These are phyloP conservation scores for Cecidostiba fungosa DNA, from an alignment of 2,888 invertebrate species.

Conservation along the genomic window DNA sequence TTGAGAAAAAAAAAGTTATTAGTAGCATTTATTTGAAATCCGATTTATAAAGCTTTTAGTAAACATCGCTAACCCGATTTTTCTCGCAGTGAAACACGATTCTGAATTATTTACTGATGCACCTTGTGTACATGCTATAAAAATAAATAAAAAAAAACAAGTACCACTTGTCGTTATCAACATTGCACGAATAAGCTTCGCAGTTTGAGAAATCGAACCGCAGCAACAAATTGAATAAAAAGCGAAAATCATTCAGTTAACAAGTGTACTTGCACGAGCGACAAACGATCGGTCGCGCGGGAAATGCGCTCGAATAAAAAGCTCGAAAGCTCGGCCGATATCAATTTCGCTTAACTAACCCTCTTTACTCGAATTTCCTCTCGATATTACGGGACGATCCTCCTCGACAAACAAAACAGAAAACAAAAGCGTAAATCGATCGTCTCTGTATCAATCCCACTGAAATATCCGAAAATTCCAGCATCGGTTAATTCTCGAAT, in stretches of 20 bases:
- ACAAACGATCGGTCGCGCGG: not conserved
- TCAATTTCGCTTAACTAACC: conserved; percentile 29
- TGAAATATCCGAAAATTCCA: conserved; percentile 49
- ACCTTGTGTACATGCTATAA: not conserved
- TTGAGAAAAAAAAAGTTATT: no score
- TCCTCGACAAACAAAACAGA: not conserved
- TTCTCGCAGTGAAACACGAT: no score
- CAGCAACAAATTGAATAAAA: not conserved
- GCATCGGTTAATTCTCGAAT: conserved; percentile 52
- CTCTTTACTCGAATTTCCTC: not conserved
- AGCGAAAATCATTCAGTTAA: no score
- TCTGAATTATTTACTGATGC: no score
- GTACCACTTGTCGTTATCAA: no score
- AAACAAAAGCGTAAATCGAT: conserved; percentile 15
- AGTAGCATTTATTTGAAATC: no score
- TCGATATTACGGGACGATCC: not conserved
- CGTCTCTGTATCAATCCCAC: conserved; percentile 8
- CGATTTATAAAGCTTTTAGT: no score
- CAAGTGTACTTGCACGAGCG: not conserved
- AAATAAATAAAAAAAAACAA: not conserved
- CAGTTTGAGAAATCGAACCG: not conserved
- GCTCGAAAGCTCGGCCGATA: conserved; percentile 7
- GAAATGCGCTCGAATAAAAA: not conserved
- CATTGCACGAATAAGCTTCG: not conserved
- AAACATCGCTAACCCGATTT: no score